Conservation (phyloP, 1,140 invertebrate species). For the Campoletis sonorensis region DNA sequence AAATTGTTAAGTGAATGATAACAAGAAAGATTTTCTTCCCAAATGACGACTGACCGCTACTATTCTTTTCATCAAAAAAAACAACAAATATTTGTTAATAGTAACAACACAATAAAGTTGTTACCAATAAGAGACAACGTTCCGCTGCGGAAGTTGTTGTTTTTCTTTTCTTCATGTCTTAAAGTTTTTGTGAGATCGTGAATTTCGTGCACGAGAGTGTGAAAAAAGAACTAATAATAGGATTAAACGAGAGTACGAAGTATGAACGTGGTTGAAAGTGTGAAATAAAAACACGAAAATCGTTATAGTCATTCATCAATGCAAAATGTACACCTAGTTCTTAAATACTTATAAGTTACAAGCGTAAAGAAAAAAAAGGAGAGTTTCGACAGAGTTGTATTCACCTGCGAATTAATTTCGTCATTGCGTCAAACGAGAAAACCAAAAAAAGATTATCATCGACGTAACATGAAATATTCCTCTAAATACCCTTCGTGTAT, state of each 20-base stretch:
- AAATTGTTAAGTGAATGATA: no score
- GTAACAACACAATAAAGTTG: no score
- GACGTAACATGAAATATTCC: no score
- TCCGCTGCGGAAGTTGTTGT: background rate
- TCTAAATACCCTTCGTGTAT: no score
- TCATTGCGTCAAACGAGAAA: no score
- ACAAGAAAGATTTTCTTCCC: background rate
- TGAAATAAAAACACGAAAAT: conserved; percentile 56
- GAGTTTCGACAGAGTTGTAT: conserved; percentile 45
- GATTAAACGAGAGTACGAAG: background rate
- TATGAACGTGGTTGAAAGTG: conserved; percentile 32
- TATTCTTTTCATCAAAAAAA: no score
- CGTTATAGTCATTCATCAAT: conserved; percentile 71
- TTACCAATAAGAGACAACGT: no score
- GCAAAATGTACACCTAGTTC: conserved; percentile 64
- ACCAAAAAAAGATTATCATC: no score
- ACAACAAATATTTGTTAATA: no score
- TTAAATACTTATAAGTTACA: conserved; percentile 64
- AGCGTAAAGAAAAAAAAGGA: conserved; percentile 32
- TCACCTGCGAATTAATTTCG: conserved; percentile 33
- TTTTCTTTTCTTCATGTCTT: background rate
- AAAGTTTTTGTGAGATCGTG: background rate
- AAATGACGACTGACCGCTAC: no score
- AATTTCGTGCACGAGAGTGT: conserved; percentile 32
- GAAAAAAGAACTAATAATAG: conserved; percentile 2